Evolutionary conservation across 2,797 vertebrate genomes (phyloP), one percentile per base, ranked within the genome.

Genomic region (Sebastolobus altivelis): DNA sequence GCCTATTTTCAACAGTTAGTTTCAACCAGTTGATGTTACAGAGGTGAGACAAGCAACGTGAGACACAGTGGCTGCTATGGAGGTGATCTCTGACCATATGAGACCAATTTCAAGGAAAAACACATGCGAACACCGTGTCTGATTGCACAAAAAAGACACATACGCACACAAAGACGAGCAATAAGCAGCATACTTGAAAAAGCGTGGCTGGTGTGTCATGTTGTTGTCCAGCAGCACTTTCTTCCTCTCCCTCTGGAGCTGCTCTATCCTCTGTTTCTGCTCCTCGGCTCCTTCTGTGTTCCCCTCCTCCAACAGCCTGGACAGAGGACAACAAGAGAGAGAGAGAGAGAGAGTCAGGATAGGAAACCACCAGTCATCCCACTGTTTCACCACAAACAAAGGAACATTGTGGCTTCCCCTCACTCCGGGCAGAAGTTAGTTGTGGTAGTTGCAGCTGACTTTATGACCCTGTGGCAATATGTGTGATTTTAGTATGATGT

Each of bases 211-310:
- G 90, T 99, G 97, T 1, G 92, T 95, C 92, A 97, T 88, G 77
- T 93, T 96, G 86, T 97, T 98, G 80, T 98, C 98, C 87, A 97
- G 96, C 49, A 98, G 90, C 79, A 97, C 95, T 86, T 95, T 97
- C 80, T 96, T 96, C 86, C 97, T 95, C 65, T 98, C 97, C 82
- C 98, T 96, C 95, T 99, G 98, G 0, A 99, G 96, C 77, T 97
- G 96, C 83, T 99, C 98, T 0, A 99, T 96, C 87, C 97, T 96
- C 92, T 98, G 97, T 83, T 99, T 99, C 85, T 99, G 97, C 70
- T 95, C 92, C 93, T 99, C 98, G 5, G 98, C 98, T 80, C 93
- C 97, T 38, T 97, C 96, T 71, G 95, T 80, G 87, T 98, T 96
- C 38, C 98, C 98, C 94, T 99, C 98, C 90, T 99, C 98, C 68